Base-by-base conservation (phyloP, 2,888 invertebrate genomes). In the Listrodromus nycthemerus region DNA sequence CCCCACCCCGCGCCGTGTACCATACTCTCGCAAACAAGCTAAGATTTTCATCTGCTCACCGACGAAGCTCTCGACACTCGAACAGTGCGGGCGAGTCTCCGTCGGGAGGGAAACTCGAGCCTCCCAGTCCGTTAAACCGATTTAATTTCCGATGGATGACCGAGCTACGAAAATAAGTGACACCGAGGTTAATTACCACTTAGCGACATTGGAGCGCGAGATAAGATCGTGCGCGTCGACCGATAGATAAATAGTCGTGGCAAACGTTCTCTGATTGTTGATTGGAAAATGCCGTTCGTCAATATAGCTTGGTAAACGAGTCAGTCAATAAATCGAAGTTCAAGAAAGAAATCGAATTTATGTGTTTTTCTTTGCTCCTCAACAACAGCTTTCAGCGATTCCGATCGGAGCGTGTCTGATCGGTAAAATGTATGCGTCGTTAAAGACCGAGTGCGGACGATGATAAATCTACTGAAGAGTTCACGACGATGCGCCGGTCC, bases 101-200 rank as follows among this genome's bases (percentile, higher is more conserved):
- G 45, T 33, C 41, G 52, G 27, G 27, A 77, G 27, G 21, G 67
- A 75, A 48, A 48, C 45, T 73, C 33, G 33, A 58, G 41, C 41
- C 58, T 65, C 19, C 19, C 19, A 77, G 45, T 48, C 33, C 61
- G 52, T 74, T 84, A 82, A 85, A 71, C 33, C 50, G 30, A 77
- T 83, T 85, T 79, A 82, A 86, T 82, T 86, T 84, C 67, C 71
- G 58, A 52, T 82, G 48, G 74, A 67, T 87, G 77, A 85, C 65
- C 85, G 41, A 58, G 41, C 78, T 63, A 24, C 66, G 75, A 83
- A 41, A 50, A 79, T 71, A 85, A 88, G 76, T 78, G 70, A 84
- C 33, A 86, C 76, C 78, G 73, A 71, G 85, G 86, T 88, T 88
- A 89, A 89, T 89, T 84, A 86, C 82, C 87, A 89, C 84, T 89